Evolutionary conservation across 2,113 vertebrate species (phyloP).

Genomic region (Laterallus jamaicensis): DNA sequence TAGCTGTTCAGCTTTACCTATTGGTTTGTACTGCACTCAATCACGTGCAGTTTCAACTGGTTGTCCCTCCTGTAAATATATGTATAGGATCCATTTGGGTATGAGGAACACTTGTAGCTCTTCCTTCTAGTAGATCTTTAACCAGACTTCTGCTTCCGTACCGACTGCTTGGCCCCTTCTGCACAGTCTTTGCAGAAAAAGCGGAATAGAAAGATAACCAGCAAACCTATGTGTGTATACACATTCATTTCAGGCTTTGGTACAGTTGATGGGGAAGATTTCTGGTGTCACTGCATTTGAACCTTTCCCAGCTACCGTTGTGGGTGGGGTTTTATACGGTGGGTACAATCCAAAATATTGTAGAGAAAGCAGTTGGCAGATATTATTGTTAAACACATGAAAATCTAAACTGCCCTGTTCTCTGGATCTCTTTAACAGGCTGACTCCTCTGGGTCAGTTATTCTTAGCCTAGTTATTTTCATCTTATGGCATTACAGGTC

Average conservation of each 20-base stretch:
- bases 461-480: slow-evolving; percentile 98
- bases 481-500: slow-evolving; percentile 95
- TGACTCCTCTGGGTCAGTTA: slow-evolving; percentile 98
- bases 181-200: not conserved
- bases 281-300: not conserved
- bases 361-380: not conserved
- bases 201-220: not conserved
- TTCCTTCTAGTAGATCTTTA: not conserved
- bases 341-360: not conserved
- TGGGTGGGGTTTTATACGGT: not conserved
- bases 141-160: not conserved
- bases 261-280: not conserved
- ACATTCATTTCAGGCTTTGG: not conserved
- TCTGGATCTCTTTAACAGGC: slow-evolving; percentile 78
- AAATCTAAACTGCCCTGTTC: slow-evolving; percentile 58
- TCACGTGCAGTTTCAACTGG: not conserved
- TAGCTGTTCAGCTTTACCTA: not conserved
- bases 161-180: not conserved
- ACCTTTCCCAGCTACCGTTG: not conserved
- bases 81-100: not conserved
- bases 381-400: slow-evolving; percentile 53
- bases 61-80: not conserved
- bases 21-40: not conserved
- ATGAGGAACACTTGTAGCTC: not conserved
- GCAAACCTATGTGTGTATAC: not conserved